Conservation (phyloP, 2,888 invertebrate genomes). For the Coelogynopora nodosa region DNA sequence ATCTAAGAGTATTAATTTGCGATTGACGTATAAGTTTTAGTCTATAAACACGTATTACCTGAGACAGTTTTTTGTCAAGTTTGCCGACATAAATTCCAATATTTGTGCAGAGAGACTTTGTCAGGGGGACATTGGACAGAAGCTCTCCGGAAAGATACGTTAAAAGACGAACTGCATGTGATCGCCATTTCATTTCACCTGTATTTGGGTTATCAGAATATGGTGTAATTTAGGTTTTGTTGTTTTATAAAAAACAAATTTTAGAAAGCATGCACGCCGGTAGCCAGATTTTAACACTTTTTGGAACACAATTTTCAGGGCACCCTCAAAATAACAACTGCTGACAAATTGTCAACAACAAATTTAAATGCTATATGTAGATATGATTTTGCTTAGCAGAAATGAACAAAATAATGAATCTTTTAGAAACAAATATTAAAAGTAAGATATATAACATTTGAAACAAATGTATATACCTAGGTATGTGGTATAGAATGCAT, state of each 20-base stretch:
- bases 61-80: slow-evolving; percentile 69
- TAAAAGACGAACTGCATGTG: neutral
- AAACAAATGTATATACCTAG: neutral
- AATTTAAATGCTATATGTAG: neutral
- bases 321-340: neutral
- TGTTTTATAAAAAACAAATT: too few species aligned
- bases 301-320: neutral
- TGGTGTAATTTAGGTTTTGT: too few species aligned
- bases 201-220: too few species aligned
- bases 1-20: too few species aligned
- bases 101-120: slow-evolving; percentile 58
- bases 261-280: too few species aligned
- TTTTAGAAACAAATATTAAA: neutral
- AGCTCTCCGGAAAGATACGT: neutral
- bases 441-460: neutral
- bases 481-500: neutral
- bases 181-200: neutral
- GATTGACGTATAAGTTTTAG: too few species aligned
- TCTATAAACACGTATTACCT: too few species aligned
- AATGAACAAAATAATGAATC: neutral
- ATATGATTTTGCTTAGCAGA: neutral
- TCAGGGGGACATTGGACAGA: neutral
- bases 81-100: slow-evolving; percentile 72
- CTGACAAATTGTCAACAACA: neutral
- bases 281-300: neutral